phyloP scores from a whole-genome alignment of 2,113 vertebrate species.

The Dinomys branickii region DNA sequence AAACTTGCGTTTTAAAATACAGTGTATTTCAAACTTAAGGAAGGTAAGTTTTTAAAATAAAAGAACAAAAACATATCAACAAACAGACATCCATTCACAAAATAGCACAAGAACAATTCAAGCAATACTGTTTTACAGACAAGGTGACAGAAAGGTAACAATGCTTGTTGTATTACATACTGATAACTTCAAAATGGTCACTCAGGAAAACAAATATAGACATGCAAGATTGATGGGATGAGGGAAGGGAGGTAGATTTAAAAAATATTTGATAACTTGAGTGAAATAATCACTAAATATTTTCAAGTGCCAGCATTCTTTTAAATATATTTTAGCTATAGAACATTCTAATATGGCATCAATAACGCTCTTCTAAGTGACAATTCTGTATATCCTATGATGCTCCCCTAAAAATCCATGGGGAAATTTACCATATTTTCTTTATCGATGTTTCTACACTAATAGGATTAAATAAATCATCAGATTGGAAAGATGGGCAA shows the following conservation, averaged over 20 bases:
- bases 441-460: not conserved
- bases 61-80: too few species aligned
- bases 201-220: too few species aligned
- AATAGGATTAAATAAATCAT: conserved; percentile 18
- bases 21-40: not conserved
- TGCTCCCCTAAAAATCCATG: not conserved
- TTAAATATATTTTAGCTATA: not conserved
- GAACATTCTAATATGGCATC: not conserved
- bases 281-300: not conserved
- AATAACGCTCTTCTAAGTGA: not conserved
- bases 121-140: too few species aligned
- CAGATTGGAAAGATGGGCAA: not conserved
- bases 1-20: not conserved
- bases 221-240: too few species aligned
- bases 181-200: too few species aligned
- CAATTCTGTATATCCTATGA: not conserved
- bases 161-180: too few species aligned
- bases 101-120: too few species aligned
- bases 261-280: conserved; percentile 41
- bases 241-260: too few species aligned
- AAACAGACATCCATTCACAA: too few species aligned
- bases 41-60: not conserved
- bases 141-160: too few species aligned
- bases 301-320: not conserved
- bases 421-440: not conserved